Evolutionary conservation across 2,797 vertebrate species (phyloP).

Genomic region (Valencia hispanica): DNA sequence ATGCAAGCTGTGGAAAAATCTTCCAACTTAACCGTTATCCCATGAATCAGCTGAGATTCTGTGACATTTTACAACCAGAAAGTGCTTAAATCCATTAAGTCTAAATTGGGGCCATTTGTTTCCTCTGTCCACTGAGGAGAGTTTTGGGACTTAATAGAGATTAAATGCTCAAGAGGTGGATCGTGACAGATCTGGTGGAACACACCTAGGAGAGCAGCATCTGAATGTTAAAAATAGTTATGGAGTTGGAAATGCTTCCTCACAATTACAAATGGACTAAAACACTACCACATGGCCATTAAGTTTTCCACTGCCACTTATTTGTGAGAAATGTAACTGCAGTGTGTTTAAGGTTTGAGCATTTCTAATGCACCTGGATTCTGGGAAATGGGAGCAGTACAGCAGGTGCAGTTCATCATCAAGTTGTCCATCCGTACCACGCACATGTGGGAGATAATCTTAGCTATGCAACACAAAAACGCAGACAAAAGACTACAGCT

Average conservation of each 20-base stretch:
- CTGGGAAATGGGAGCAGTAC: slow-evolving; percentile 2
- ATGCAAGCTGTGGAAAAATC: slow-evolving; percentile 15
- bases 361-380: background rate
- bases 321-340: background rate
- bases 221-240: slow-evolving; percentile 65
- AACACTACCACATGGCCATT: slow-evolving; percentile 21
- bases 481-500: slow-evolving; percentile 30
- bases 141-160: slow-evolving; percentile 64
- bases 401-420: slow-evolving; percentile 28
- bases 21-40: slow-evolving; percentile 38
- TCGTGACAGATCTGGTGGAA: slow-evolving; percentile 48
- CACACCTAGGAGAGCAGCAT: slow-evolving; percentile 44
- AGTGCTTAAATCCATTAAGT: slow-evolving; percentile 56
- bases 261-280: slow-evolving; percentile 30
- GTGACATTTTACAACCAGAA: slow-evolving; percentile 43
- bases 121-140: slow-evolving; percentile 42
- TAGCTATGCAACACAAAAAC: slow-evolving; percentile 26
- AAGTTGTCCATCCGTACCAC: background rate
- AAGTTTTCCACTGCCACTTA: background rate
- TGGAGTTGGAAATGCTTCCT: slow-evolving; percentile 44
- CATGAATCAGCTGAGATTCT: slow-evolving; percentile 44
- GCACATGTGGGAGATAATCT: slow-evolving; percentile 27
- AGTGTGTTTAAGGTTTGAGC: background rate
- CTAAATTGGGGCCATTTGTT: slow-evolving; percentile 59
- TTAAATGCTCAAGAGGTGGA: slow-evolving; percentile 47